Percentiles rank a stretch among this genome's conserved stretches.
Evolutionary conservation across 2,888 invertebrate species (phyloP).

Genomic region (Zeuzera pyrina): DNA sequence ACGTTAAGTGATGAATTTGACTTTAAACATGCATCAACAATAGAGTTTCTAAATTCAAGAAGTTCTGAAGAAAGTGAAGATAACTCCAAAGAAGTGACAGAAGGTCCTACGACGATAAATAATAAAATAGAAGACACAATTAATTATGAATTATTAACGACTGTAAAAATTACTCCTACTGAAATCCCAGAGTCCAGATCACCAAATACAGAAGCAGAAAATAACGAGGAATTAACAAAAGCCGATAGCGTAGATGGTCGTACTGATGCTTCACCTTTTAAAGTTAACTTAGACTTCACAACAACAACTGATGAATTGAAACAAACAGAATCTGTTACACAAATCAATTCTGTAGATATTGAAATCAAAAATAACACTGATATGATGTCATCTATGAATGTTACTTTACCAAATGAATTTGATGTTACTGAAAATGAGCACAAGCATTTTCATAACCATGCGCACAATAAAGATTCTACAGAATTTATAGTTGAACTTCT

Average conservation of each 20-base stretch:
- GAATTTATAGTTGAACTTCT: constrained; percentile 22
- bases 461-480: constrained; percentile 19
- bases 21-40: no score
- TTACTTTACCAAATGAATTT: constrained; percentile 1
- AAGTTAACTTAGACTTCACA: constrained; percentile 6
- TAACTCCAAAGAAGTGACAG: constrained; percentile 27
- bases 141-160: constrained; percentile 22
- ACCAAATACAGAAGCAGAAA: constrained; percentile 5
- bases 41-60: no score
- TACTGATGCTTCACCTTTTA: constrained; percentile 8
- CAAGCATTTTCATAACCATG: constrained; percentile 5
- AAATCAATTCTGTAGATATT: no score
- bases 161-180: constrained; percentile 18
- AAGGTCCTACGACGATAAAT: constrained; percentile 18
- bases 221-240: constrained; percentile 13
- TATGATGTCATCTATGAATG: no score
- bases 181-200: constrained; percentile 31
- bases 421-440: constrained; percentile 2
- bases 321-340: no score
- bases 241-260: constrained; percentile 16
- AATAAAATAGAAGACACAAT: constrained; percentile 13
- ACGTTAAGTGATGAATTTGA: no score
- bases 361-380: no score
- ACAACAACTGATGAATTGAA: no score
- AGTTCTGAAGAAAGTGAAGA: no score